Evolutionary conservation across 2,113 vertebrate genomes (phyloP).

Genomic region (Hemiscyllium ocellatum): DNA sequence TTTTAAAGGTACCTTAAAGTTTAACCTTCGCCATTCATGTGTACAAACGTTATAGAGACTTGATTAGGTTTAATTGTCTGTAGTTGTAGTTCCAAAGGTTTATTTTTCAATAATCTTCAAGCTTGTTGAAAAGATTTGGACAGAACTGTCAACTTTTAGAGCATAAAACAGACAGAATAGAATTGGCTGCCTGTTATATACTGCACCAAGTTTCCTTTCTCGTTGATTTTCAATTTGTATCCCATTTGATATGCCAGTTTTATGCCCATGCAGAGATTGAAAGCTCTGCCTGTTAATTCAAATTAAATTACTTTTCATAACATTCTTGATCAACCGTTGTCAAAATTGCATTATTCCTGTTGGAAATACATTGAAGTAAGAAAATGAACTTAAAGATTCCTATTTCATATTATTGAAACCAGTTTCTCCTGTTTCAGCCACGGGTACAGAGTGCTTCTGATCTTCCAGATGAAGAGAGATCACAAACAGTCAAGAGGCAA

Average conservation of each 20-base stretch:
- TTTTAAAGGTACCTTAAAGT: not conserved
- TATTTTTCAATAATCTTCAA: not conserved
- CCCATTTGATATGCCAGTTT: not conserved
- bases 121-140: not conserved
- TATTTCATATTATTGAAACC: not conserved
- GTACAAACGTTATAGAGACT: not conserved
- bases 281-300: not conserved
- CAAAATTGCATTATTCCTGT: not conserved
- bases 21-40: not conserved
- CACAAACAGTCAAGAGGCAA: constrained; percentile 75
- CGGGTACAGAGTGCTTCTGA: constrained; percentile 72
- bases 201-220: not conserved
- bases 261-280: not conserved
- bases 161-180: not conserved
- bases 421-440: constrained; percentile 59
- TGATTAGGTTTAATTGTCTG: not conserved
- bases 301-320: not conserved
- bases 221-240: not conserved
- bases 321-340: not conserved
- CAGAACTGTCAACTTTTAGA: not conserved
- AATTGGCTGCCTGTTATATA: not conserved
- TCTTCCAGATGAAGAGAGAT: constrained; percentile 69
- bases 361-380: not conserved
- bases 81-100: not conserved
- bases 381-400: not conserved